Conservation (phyloP, 2,888 invertebrate genomes). For the Drosophila falleni region DNA sequence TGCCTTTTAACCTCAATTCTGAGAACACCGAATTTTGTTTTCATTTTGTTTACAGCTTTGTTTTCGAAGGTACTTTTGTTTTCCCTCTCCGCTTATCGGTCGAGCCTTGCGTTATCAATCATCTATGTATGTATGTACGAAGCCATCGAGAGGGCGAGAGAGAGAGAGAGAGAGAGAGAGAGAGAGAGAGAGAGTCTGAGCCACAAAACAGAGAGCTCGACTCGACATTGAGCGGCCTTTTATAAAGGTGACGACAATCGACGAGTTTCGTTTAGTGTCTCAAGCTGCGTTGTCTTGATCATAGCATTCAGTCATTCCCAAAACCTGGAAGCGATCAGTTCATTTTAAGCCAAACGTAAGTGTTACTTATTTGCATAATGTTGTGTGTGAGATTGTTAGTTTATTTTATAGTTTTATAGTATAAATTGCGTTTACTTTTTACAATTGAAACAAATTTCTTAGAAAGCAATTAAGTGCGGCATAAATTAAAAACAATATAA, state of each 20-base stretch:
- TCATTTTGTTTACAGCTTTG: conserved; percentile 47
- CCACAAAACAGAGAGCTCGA: conserved; percentile 20
- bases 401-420: conserved; percentile 5
- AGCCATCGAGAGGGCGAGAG: conserved; percentile 12
- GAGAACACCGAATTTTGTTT: conserved; percentile 40
- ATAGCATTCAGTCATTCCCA: conserved; percentile 27
- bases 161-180: conserved; percentile 14
- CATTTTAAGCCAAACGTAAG: conserved; percentile 51
- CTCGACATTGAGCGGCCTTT: conserved; percentile 37
- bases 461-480: conserved; percentile 15
- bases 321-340: conserved; percentile 45
- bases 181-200: conserved; percentile 20
- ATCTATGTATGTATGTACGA: conserved; percentile 19
- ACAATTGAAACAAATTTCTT: conserved; percentile 25
- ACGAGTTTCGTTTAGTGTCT: conserved; percentile 65
- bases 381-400: conserved; percentile 18
- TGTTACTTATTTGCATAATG: conserved; percentile 41
- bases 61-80: conserved; percentile 43
- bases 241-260: conserved; percentile 62
- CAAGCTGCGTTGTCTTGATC: conserved; percentile 48
- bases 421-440: conserved; percentile 20
- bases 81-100: conserved; percentile 37
- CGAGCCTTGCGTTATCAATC: conserved; percentile 56
- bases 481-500: conserved; percentile 19
- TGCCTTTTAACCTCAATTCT: conserved; percentile 43